Base-by-base conservation (phyloP, 2,888 invertebrate species). In the Auanema freiburgensis region DNA sequence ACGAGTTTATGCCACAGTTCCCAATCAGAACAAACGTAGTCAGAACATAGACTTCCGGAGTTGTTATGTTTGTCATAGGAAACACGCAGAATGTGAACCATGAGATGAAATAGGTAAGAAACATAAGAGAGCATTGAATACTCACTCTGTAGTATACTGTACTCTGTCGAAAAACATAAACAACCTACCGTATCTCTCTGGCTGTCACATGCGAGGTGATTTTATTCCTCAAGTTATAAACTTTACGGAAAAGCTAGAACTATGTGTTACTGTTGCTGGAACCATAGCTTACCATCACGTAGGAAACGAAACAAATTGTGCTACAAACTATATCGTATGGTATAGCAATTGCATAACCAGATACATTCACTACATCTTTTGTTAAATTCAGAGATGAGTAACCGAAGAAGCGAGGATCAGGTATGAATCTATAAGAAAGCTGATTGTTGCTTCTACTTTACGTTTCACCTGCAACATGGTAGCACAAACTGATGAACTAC, bases 111-210 rank as follows among this genome's bases (percentile, higher is more conserved):
- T 61, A 61, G n/a, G 46, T 42, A 1, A 61, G 41, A 40, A 61
- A 61, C 54, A 55, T 55, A 1, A 61, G 33, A n/a, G 55, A 55
- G 49, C 54, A 61, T 55, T 61, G 61, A n/a, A 61, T 24, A 46
- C 61, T 55, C 2, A 61, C 11, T 40, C 59, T 59, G 25, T 11
- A 14, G 14, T 11, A 25, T 1, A 21, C 8, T 23, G 12, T 41
- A 12, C 11, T 4, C 4, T 23, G 8, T 42, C 42, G 0, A 21
- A 14, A 8, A 18, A n/a, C 25, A 53, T 1, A 41, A 23, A n/a
- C 44, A 5, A 14, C 43, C 5, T 21, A 59, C 55, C 44, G 3
- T 33, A 33, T 33, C 8, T 33, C 33, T 8, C 8, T 33, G 3
- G 8, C 8, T 3, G 33, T 33, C 4, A 33, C 8, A 33, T 33